These are phyloP conservation scores for Achroia grisella DNA, from an alignment of 1,140 invertebrate genomes.

Conservation along the genomic window DNA sequence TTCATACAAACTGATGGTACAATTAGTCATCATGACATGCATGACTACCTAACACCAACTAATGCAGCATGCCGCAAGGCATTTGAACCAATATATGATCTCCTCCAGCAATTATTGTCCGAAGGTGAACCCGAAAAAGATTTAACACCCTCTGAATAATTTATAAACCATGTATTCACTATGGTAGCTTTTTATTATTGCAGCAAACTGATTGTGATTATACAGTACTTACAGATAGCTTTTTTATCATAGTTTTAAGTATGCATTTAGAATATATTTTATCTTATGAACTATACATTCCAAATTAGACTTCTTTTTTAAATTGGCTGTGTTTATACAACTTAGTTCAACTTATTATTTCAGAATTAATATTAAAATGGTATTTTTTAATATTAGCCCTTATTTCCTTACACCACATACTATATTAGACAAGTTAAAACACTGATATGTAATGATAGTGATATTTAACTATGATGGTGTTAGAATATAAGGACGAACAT, in stretches of 20 bases:
- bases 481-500: too few species aligned
- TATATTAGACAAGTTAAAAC: too few species aligned
- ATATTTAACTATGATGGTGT: neutral
- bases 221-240: constrained; percentile 62
- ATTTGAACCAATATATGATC: constrained; percentile 86
- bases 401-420: neutral
- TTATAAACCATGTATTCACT: constrained; percentile 11
- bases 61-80: constrained; percentile 87
- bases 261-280: constrained; percentile 39
- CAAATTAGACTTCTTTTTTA: constrained; percentile 42
- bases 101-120: constrained; percentile 82
- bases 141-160: constrained; percentile 80
- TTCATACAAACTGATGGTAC: constrained; percentile 84
- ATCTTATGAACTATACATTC: constrained; percentile 56
- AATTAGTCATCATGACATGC: constrained; percentile 91
- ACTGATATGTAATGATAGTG: too few species aligned
- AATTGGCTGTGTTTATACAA: constrained; percentile 30
- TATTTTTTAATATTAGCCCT: too few species aligned
- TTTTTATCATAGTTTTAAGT: constrained; percentile 62
- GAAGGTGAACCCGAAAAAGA: constrained; percentile 83
- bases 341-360: too few species aligned
- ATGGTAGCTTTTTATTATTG: constrained; percentile 48
- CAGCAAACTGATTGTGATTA: constrained; percentile 64
- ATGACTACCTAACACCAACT: constrained; percentile 91
- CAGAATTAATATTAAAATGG: too few species aligned